Evolutionary conservation across 2,113 vertebrate species (phyloP).

Genomic region (Recurvirostra avosetta): DNA sequence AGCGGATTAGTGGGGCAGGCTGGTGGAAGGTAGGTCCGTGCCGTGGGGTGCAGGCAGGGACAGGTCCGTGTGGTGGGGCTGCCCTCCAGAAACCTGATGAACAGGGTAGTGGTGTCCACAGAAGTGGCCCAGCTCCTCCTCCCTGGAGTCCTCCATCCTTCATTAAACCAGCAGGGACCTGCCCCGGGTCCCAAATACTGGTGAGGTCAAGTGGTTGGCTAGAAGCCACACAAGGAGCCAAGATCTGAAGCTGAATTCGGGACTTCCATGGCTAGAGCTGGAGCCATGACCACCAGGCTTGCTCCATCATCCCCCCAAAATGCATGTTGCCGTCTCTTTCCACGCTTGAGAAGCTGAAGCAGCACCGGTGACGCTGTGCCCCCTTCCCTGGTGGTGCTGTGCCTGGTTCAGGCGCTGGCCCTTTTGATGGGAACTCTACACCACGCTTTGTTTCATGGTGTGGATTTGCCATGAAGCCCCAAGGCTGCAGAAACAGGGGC

Average conservation of each 20-base stretch:
- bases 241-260: background rate
- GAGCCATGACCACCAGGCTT: background rate
- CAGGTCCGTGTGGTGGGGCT: background rate
- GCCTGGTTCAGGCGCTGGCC: fast-evolving
- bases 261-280: background rate
- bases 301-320: background rate
- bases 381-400: background rate
- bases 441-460: fast-evolving
- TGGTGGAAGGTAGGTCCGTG: background rate
- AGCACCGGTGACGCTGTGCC: fast-evolving
- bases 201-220: background rate
- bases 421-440: fast-evolving
- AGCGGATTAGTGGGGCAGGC: background rate
- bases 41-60: background rate
- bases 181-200: background rate
- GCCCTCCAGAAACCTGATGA: background rate
- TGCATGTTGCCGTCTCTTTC: background rate
- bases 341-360: background rate
- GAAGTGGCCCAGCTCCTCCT: background rate
- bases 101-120: background rate
- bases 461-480: fast-evolving
- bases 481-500: background rate
- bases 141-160: background rate
- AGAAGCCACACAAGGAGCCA: background rate
- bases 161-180: background rate